These are phyloP conservation scores for Caenorhabditis plicata DNA, from an alignment of 2,888 invertebrate genomes.

Conservation along the genomic window DNA sequence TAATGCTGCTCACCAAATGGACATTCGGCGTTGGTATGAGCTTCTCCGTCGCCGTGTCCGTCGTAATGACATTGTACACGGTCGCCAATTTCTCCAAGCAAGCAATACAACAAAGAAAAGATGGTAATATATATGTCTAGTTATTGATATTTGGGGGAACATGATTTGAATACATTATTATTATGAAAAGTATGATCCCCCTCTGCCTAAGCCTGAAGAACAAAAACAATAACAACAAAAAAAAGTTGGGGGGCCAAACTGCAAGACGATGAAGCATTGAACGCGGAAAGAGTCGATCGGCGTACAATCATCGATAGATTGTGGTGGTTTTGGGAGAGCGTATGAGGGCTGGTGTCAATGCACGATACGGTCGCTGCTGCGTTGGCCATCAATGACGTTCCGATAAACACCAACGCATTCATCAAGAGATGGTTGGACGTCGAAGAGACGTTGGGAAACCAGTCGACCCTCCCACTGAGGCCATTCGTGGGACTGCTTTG, in stretches of 20 bases:
- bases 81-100: slow-evolving; percentile 48
- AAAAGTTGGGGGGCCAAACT: too few species aligned
- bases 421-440: background rate
- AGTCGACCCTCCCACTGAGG: slow-evolving; percentile 7
- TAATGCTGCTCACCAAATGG: slow-evolving; percentile 44
- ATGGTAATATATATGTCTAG: slow-evolving; percentile 42
- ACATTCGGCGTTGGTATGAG: slow-evolving; percentile 41
- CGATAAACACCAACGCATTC: too few species aligned
- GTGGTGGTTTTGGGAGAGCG: slow-evolving; percentile 24
- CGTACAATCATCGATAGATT: slow-evolving; percentile 15
- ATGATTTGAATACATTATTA: too few species aligned
- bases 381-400: background rate
- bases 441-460: slow-evolving; percentile 9
- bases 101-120: slow-evolving; percentile 46
- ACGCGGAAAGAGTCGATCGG: slow-evolving; percentile 6
- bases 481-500: slow-evolving; percentile 14
- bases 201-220: too few species aligned
- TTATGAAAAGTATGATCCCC: too few species aligned
- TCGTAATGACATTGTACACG: slow-evolving; percentile 52
- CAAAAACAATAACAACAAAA: too few species aligned
- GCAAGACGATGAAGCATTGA: slow-evolving; percentile 14
- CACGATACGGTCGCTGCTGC: slow-evolving; percentile 30
- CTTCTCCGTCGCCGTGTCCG: slow-evolving; percentile 45
- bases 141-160: background rate
- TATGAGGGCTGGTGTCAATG: slow-evolving; percentile 14